phyloP scores from a whole-genome alignment of 1,140 invertebrate genomes.

The Araneus ventricosus region DNA sequence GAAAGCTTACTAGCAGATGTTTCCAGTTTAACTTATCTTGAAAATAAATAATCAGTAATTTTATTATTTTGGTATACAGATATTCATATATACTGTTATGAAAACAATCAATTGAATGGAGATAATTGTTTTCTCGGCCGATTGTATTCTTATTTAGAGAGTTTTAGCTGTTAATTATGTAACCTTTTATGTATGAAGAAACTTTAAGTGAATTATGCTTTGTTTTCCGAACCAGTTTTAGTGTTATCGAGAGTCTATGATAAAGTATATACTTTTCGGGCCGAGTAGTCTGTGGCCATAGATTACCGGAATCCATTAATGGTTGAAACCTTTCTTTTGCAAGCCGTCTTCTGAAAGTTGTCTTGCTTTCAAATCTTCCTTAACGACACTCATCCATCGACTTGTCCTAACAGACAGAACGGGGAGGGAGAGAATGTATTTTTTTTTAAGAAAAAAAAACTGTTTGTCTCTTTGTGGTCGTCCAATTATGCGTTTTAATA shows the following conservation, averaged over 20 bases:
- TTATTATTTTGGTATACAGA: no score
- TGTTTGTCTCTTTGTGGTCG: background rate
- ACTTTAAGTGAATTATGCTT: no score
- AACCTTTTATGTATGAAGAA: no score
- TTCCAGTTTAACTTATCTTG: no score
- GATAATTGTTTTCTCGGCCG: no score
- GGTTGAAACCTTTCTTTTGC: background rate
- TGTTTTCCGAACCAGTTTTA: no score
- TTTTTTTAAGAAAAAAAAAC: background rate
- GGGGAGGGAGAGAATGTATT: background rate
- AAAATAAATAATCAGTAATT: no score
- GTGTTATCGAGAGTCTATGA: background rate
- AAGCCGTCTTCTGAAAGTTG: background rate
- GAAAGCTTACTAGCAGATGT: no score
- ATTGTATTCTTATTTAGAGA: no score
- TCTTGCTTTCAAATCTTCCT: conserved; percentile 2
- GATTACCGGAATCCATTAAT: background rate
- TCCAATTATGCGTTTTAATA: background rate
- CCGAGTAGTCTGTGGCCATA: background rate
- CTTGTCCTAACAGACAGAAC: background rate
- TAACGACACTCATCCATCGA: conserved; percentile 3
- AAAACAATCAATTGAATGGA: no score
- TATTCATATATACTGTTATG: no score
- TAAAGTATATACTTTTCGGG: background rate
- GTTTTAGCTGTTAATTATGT: no score